phyloP scores from a whole-genome alignment of 1,140 invertebrate genomes.

The Vanessa atalanta region DNA sequence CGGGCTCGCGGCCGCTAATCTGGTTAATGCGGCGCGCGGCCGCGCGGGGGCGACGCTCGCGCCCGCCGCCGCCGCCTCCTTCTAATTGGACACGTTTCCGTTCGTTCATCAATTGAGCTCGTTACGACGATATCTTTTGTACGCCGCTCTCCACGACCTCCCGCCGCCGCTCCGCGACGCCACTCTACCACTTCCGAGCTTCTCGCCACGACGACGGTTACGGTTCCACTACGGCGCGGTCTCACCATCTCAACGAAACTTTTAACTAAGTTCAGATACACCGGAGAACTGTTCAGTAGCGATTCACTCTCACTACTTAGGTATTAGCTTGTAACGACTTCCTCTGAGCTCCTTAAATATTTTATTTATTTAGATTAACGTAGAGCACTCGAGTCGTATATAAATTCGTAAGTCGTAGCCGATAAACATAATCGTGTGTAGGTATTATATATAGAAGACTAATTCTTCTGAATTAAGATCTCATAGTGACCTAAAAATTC shows the following conservation, averaged over 20 bases:
- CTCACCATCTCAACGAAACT: background rate
- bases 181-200: constrained; percentile 20
- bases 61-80: constrained; percentile 69
- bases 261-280: constrained; percentile 9
- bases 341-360: background rate
- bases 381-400: background rate
- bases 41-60: constrained; percentile 58
- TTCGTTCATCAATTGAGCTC: constrained; percentile 77
- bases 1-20: constrained; percentile 62
- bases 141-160: constrained; percentile 30
- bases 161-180: constrained; percentile 16
- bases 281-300: background rate
- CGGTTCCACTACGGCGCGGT: background rate
- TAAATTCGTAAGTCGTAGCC: too few species aligned
- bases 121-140: constrained; percentile 73
- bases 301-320: background rate
- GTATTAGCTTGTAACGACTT: background rate
- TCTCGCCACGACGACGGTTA: constrained; percentile 13
- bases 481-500: too few species aligned
- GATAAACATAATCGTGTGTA: too few species aligned
- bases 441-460: too few species aligned
- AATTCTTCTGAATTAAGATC: too few species aligned
- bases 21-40: constrained; percentile 61
- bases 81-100: constrained; percentile 79
- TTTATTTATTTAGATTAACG: background rate